Percentiles rank a stretch among this genome's conserved stretches.
Evolutionary conservation across 2,113 vertebrate genomes (phyloP).

Genomic region (Zeus faber): DNA sequence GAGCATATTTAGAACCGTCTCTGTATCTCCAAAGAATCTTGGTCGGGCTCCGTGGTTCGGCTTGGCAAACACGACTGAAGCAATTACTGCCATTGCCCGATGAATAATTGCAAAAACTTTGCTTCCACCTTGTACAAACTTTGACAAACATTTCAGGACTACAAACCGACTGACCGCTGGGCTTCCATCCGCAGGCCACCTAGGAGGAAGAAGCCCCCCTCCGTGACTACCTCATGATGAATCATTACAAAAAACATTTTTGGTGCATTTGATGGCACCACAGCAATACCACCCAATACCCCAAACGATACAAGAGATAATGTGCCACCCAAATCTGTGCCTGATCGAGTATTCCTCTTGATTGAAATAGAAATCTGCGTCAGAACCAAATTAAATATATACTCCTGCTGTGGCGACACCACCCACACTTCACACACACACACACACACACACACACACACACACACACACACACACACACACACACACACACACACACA

Average conservation of each 20-base stretch:
- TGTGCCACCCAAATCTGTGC: no score
- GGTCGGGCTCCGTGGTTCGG: slow-evolving; percentile 12
- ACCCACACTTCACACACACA: slow-evolving; percentile 61
- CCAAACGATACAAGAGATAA: no score
- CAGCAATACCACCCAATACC: no score
- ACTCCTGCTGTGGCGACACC: slow-evolving; percentile 60
- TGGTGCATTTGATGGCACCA: no score
- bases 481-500: slow-evolving; percentile 25
- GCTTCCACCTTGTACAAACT: slow-evolving; percentile 68
- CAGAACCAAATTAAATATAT: slow-evolving; percentile 62
- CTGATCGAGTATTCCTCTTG: no score
- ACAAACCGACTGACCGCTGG: slow-evolving; percentile 61
- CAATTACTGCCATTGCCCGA: slow-evolving; percentile 56
- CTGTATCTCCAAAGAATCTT: slow-evolving; percentile 45
- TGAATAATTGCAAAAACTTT: slow-evolving; percentile 60
- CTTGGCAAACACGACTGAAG: slow-evolving; percentile 39
- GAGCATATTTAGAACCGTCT: slow-evolving; percentile 44
- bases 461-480: slow-evolving; percentile 23
- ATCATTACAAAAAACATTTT: no score
- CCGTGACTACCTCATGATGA: no score
- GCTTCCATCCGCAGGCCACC: slow-evolving; percentile 68
- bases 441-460: slow-evolving; percentile 32
- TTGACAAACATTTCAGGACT: slow-evolving; percentile 52
- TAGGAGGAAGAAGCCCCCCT: slow-evolving; percentile 35
- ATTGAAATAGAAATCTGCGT: slow-evolving; percentile 59